Conservation (phyloP, 2,113 vertebrate species). For the Stigmatopora argus region DNA sequence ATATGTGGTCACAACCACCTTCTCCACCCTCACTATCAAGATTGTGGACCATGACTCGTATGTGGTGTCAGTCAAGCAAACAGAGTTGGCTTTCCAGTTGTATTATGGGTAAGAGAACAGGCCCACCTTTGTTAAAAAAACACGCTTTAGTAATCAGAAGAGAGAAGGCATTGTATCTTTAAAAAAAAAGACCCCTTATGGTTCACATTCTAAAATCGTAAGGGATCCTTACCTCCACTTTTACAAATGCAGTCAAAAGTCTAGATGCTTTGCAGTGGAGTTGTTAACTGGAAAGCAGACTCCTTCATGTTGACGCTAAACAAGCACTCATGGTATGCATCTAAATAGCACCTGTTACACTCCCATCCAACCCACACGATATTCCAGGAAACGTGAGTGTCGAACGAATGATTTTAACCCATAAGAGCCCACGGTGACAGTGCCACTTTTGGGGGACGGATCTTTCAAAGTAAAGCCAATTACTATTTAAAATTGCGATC, state of each 20-base stretch:
- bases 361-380: neutral
- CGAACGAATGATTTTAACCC: neutral
- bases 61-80: conserved; percentile 57
- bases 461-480: conserved; percentile 6
- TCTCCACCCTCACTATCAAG: neutral
- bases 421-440: no score
- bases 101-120: conserved; percentile 67
- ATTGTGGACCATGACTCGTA: conserved; percentile 44
- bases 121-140: conserved; percentile 62
- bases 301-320: conserved; percentile 16
- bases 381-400: neutral
- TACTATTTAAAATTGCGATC: conserved; percentile 8
- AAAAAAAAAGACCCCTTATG: conserved; percentile 65
- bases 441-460: no score
- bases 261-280: conserved; percentile 30
- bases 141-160: conserved; percentile 63
- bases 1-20: neutral
- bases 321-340: conserved; percentile 9
- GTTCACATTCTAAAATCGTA: conserved; percentile 69
- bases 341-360: neutral
- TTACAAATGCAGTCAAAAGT: conserved; percentile 43
- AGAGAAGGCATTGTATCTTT: conserved; percentile 68
- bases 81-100: conserved; percentile 47
- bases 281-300: conserved; percentile 26
- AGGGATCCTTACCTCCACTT: conserved; percentile 60